A percentile compares a stretch with the other conserved stretches of the same genome.
These are phyloP conservation scores for Calcarius lapponicus DNA, from an alignment of 2,797 vertebrate species.

Conservation along the genomic window DNA sequence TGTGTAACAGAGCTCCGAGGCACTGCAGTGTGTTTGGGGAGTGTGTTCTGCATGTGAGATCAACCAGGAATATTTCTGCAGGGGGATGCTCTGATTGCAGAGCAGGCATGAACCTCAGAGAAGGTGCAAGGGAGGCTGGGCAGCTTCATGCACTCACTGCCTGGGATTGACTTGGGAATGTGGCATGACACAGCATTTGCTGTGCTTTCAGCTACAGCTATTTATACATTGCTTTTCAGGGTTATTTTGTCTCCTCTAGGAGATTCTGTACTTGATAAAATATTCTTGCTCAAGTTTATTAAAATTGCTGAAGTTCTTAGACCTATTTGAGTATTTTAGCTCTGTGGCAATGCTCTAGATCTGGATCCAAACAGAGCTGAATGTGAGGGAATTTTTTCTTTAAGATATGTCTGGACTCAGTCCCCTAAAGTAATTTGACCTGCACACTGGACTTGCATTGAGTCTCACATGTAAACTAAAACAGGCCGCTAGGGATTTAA, in stretches of 20 bases:
- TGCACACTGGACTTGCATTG: not conserved
- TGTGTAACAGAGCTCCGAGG: not conserved
- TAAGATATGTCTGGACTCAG: not conserved
- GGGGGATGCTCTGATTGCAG: not conserved
- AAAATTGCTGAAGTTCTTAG: not conserved
- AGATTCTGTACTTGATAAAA: slow-evolving; percentile 1
- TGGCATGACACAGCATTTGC: slow-evolving; percentile 49
- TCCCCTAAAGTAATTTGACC: not conserved
- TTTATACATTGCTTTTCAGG: slow-evolving; percentile 8
- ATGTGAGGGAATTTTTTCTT: not conserved
- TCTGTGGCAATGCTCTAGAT: not conserved
- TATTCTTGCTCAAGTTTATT: not conserved
- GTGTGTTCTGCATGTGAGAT: not conserved
- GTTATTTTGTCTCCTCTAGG: not conserved
- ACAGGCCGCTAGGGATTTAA: not conserved
- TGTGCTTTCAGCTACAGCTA: not conserved
- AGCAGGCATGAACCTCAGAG: not conserved
- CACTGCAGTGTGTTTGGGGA: not conserved
- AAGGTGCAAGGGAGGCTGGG: not conserved
- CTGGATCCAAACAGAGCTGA: not conserved
- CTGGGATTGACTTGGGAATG: not conserved
- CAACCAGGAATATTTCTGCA: not conserved
- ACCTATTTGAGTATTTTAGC: not conserved
- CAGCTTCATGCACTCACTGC: accelerated
- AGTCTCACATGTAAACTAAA: not conserved